Base-by-base conservation (phyloP, 2,888 invertebrate genomes). In the Rutpela maculata region DNA sequence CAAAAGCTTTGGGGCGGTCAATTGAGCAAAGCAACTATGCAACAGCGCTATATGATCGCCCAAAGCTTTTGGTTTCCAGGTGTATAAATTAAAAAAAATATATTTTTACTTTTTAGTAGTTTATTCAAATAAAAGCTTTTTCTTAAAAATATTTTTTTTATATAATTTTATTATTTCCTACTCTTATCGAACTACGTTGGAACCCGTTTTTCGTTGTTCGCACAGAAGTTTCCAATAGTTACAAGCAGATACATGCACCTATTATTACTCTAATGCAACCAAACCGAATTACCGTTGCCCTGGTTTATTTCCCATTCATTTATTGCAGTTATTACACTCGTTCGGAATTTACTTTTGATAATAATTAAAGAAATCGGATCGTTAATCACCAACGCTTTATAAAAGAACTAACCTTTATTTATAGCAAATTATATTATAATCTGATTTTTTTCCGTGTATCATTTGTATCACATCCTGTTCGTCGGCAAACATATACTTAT, bases 381-480 rank as follows among this genome's bases (percentile, higher is more conserved):
- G 19, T 43, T 60, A 59, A 59, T 70, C 55, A 22, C 17, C 22
- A 66, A 15, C 55, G n/a, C n/a, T 6, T 55, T 26, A 22, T n/a
- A 68, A 68, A 50, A 22, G 69, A 70, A 50, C 50, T 15, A 70
- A 50, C 70, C 70, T 70, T 62, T 19, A 70, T 70, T 70, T 70
- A 19, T 17, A 1, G 31, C n/a, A 57, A 59, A 69, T 35, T 69
- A 35, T 15, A 38, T 59, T 59, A 59, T 35, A 69, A 69, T 59
- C 31, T 31, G 22, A 22, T 22, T n/a, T 26, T 68, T 22, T 56
- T 68, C 55, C 9, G 22, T 19, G 56, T 68, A 68, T 56, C 22
- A 57, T 31, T n/a, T 57, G 57, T 26, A 26, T 38, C 35, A 19
- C 69, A 69, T 69, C 69, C 69, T 69, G 69, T 69, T 69, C 50